These are phyloP conservation scores for Lates calcarifer DNA, from an alignment of 2,113 vertebrate species.

Conservation along the genomic window DNA sequence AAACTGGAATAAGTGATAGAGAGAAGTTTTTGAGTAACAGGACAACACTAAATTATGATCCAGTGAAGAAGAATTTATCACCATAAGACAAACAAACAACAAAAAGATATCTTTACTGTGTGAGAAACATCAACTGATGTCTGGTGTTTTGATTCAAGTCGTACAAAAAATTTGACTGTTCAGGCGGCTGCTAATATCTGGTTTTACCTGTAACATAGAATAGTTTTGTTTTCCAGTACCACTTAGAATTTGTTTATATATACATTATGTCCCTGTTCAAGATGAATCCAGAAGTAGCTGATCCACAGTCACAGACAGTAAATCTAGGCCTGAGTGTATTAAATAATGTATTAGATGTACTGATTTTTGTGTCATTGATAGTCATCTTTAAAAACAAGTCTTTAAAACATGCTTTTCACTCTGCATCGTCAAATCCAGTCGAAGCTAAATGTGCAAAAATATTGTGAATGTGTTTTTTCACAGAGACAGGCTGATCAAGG, in stretches of 20 bases:
- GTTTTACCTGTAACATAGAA: constrained; percentile 8
- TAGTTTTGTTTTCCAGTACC: background rate
- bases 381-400: constrained; percentile 42
- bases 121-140: background rate
- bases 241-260: constrained; percentile 9
- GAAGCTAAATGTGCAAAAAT: constrained; percentile 55
- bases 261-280: constrained; percentile 35
- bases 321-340: constrained; percentile 49
- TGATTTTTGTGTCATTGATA: constrained; percentile 62
- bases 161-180: background rate
- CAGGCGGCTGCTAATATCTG: too few species aligned
- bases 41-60: background rate
- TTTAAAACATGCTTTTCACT: constrained; percentile 44
- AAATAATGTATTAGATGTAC: constrained; percentile 58
- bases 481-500: constrained; percentile 51
- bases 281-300: constrained; percentile 46
- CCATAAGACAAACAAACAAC: too few species aligned
- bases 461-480: constrained; percentile 53
- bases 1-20: background rate
- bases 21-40: background rate
- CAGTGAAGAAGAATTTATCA: too few species aligned
- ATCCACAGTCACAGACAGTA: constrained; percentile 35
- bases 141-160: background rate
- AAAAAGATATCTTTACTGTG: too few species aligned
- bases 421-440: constrained; percentile 47